Percentiles rank a stretch among this genome's conserved stretches.
phyloP scores from a whole-genome alignment of 35 echinoderm and acorn worm genomes.

The Ptychodera flava region DNA sequence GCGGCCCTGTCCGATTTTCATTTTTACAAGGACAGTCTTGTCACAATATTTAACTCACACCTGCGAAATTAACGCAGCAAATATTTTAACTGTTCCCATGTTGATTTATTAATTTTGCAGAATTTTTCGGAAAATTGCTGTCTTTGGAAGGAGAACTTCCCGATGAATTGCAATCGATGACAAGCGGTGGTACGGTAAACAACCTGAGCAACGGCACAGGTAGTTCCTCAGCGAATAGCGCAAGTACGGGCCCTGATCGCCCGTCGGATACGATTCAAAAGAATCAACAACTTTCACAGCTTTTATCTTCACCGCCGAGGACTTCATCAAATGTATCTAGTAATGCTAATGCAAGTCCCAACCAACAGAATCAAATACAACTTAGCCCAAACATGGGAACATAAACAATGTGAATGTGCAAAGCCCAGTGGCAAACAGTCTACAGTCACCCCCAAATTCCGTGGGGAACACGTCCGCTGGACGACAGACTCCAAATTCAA shows the following conservation, averaged over 20 bases:
- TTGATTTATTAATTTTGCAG: no score
- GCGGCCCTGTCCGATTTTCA: no score
- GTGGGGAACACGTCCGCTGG: background rate
- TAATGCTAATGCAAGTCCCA: conserved; percentile 16
- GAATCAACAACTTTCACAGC: conserved; percentile 84
- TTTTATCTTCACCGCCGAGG: conserved; percentile 71
- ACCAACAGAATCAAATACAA: conserved; percentile 69
- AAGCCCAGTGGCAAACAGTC: conserved; percentile 11
- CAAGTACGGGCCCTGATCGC: conserved; percentile 38
- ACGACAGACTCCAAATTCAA: background rate
- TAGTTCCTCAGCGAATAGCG: conserved; percentile 38
- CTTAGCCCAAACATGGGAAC: conserved; percentile 26
- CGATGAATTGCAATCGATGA: conserved; percentile 11
- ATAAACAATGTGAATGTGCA: conserved; percentile 28
- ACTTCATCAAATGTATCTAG: conserved; percentile 38
- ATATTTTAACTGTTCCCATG: background rate
- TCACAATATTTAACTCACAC: no score
- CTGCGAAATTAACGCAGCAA: no score
- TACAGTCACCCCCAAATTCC: conserved; percentile 22
- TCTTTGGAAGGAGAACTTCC: conserved; percentile 16
- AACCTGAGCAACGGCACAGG: conserved; percentile 68
- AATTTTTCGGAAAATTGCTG: conserved; percentile 3
- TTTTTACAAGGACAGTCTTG: no score
- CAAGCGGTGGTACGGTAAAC: conserved; percentile 23
- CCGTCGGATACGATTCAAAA: conserved; percentile 71